Percentiles rank a stretch among this genome's conserved stretches.
Evolutionary conservation across 2,113 vertebrate genomes (phyloP).

Genomic region (Athene noctua): DNA sequence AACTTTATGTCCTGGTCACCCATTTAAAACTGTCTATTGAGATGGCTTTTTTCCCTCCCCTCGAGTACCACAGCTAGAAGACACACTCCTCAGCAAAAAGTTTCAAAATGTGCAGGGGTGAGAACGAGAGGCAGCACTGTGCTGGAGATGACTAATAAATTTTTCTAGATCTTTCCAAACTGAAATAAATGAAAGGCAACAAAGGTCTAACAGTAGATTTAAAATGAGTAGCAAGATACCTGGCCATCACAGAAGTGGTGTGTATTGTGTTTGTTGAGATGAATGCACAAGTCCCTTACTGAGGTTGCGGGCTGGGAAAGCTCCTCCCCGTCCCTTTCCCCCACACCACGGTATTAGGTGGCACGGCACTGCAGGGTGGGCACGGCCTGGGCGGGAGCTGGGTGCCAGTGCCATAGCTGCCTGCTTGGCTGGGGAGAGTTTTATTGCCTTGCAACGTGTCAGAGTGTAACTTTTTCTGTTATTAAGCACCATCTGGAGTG

Average conservation of each 20-base stretch:
- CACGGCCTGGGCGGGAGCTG: neutral
- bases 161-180: neutral
- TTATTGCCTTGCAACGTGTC: neutral
- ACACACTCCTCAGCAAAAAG: neutral
- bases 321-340: neutral
- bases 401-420: neutral
- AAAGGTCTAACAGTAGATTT: neutral
- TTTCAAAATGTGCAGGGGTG: neutral
- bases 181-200: neutral
- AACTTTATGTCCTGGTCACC: neutral
- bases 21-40: neutral
- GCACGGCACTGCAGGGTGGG: neutral
- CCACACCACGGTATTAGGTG: rapidly evolving
- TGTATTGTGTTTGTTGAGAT: neutral
- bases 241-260: neutral
- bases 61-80: neutral
- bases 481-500: neutral
- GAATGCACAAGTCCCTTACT: no score
- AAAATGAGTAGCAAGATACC: neutral
- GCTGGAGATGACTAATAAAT: neutral
- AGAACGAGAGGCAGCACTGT: neutral
- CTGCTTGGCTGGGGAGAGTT: neutral
- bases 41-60: neutral
- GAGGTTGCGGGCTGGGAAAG: neutral
- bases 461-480: neutral